Base-by-base conservation (phyloP, 2,888 invertebrate genomes). In the Mactromeris polynyma region DNA sequence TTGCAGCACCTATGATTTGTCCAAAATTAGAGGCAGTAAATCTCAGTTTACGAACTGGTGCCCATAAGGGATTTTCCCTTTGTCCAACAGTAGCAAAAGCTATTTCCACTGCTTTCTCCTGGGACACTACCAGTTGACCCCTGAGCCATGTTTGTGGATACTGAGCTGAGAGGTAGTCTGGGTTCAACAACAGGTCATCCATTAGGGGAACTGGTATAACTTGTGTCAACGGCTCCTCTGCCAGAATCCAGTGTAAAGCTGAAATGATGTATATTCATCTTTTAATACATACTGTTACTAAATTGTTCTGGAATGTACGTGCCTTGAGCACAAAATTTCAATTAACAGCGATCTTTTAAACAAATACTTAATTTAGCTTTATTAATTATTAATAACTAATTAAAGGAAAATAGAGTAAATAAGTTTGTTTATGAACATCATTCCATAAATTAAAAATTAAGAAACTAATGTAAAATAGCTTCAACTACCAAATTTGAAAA, bases 21-120 rank as follows among this genome's bases (percentile, higher is more conserved):
- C 83, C 87, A 78, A 87, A 87, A 58, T 87, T 87, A 36, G 87
- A 87, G n/a, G 87, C 83, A 46, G 87, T 87, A 40, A 87, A 83
- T 38, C 83, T n/a, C 51, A 83, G 33, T 42, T 87, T 87, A 40
- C 87, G 31, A 31, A 87, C 78, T 7, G 79, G 78, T 36, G 87
- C 82, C 82, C 87, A 87, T 9, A 87, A 11, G 40, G 54, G 4
- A 58, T 83, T 86, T 26, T 80, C 81, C 14, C 69, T 81, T 42
- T 86, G 86, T 0, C 86, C 86, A 42, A 26, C 31, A 4, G 82
- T 78, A 3, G 31, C 31, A 79, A 83, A 82, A 2, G 87, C 87
- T 17, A 54, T 82, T 38, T 82, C 79, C 19, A 78, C 58, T 3
- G 78, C 42, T 26, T 83, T 87, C 38, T 87, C 83, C 3, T 31